Percentiles rank a stretch among this genome's conserved stretches.
Conservation (phyloP, 2,888 invertebrate genomes). For the Ceramica pisi region DNA sequence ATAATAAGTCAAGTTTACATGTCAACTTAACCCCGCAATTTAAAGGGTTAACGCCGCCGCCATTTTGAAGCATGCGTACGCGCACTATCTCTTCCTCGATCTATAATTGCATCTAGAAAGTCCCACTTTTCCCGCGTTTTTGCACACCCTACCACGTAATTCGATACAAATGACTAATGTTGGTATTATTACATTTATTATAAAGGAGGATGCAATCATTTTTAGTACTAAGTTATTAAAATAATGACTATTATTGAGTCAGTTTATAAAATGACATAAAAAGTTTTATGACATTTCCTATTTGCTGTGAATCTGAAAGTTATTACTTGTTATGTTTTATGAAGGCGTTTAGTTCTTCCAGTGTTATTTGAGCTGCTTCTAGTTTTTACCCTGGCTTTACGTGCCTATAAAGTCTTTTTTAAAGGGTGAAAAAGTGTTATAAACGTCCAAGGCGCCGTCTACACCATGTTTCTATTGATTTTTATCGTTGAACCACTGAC, state of each 20-base stretch:
- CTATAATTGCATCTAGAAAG: slow-evolving; percentile 78
- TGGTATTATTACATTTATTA: slow-evolving; percentile 27
- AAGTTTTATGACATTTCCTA: slow-evolving; percentile 25
- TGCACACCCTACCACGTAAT: slow-evolving; percentile 66
- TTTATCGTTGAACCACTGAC: background rate
- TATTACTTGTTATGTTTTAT: slow-evolving; percentile 31
- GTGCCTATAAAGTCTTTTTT: background rate
- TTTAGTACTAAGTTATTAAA: slow-evolving; percentile 25
- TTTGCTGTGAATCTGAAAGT: slow-evolving; percentile 31
- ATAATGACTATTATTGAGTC: slow-evolving; percentile 16
- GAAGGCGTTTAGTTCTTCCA: slow-evolving; percentile 18
- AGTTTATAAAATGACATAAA: slow-evolving; percentile 21
- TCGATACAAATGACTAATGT: slow-evolving; percentile 48
- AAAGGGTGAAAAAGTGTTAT: slow-evolving; percentile 1
- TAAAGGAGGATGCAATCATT: slow-evolving; percentile 24
- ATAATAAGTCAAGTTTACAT: slow-evolving; percentile 30
- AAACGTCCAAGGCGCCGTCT: background rate
- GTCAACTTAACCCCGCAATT: slow-evolving; percentile 51
- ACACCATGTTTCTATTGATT: background rate
- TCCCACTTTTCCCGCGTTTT: slow-evolving; percentile 75
- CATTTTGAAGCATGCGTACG: slow-evolving; percentile 69
- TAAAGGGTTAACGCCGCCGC: slow-evolving; percentile 59
- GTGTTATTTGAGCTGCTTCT: slow-evolving; percentile 6
- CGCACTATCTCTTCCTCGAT: slow-evolving; percentile 70
- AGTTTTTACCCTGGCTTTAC: slow-evolving; percentile 20